phyloP scores from a whole-genome alignment of 2,797 vertebrate genomes.

The Thunnus albacares region DNA sequence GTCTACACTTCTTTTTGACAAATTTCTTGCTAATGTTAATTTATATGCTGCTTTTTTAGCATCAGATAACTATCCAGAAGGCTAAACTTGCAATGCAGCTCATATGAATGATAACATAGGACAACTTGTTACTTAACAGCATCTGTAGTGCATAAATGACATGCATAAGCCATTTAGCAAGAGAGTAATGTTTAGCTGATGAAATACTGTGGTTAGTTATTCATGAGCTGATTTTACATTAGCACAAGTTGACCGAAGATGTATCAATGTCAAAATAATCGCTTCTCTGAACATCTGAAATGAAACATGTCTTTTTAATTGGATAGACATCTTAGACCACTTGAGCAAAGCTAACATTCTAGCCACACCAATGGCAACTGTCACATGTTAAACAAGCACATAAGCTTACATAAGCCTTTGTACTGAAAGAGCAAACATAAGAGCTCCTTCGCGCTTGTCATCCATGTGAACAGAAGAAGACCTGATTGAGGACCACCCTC shows the following conservation, averaged over 20 bases:
- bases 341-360: neutral
- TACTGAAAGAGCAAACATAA: constrained; percentile 44
- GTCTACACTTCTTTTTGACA: too few species aligned
- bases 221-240: neutral
- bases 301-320: neutral
- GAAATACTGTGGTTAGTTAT: neutral
- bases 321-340: neutral
- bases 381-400: constrained; percentile 10
- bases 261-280: neutral
- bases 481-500: constrained; percentile 49
- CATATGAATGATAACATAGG: too few species aligned
- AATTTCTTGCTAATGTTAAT: too few species aligned
- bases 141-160: neutral
- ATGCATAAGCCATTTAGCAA: neutral
- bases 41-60: neutral
- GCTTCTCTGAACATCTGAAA: neutral
- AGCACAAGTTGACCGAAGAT: neutral
- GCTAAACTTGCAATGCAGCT: neutral
- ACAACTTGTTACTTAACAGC: too few species aligned
- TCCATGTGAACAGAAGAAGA: constrained; percentile 54
- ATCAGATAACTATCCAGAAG: neutral
- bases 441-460: constrained; percentile 16
- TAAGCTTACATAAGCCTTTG: constrained; percentile 3
- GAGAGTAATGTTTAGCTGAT: neutral
- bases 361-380: neutral